These are phyloP conservation scores for Nephrotoma guestfalica DNA, from an alignment of 2,888 invertebrate species.

Conservation along the genomic window DNA sequence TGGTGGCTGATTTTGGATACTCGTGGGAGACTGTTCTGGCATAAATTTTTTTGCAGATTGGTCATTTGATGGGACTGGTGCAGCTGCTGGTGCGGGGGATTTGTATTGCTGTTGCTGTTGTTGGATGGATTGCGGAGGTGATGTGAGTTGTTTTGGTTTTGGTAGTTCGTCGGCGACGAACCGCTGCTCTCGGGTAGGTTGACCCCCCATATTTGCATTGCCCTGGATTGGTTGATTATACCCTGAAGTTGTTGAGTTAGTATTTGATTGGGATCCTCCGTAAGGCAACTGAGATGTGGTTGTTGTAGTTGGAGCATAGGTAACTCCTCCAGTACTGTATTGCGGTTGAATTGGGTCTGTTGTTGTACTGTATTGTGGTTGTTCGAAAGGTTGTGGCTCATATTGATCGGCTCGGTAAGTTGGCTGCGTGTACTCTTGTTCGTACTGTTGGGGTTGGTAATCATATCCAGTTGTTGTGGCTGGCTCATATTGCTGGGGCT, in stretches of 20 bases:
- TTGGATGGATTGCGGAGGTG: slow-evolving; percentile 12
- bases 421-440: slow-evolving; percentile 14
- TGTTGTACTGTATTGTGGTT: background rate
- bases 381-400: background rate
- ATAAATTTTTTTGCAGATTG: slow-evolving; percentile 13
- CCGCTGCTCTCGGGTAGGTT: slow-evolving; percentile 13
- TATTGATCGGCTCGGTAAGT: slow-evolving; percentile 18
- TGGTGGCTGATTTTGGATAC: background rate
- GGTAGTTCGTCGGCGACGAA: slow-evolving; percentile 9
- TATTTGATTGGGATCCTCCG: background rate
- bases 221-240: slow-evolving; percentile 25
- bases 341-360: background rate
- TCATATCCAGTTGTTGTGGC: slow-evolving; percentile 20
- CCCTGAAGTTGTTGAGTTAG: slow-evolving; percentile 1
- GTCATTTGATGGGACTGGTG: slow-evolving; percentile 14
- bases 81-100: slow-evolving; percentile 11
- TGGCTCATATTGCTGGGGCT: slow-evolving; percentile 19
- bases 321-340: slow-evolving; percentile 14
- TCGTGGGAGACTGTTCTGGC: slow-evolving; percentile 31
- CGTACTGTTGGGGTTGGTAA: slow-evolving; percentile 27
- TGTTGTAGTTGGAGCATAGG: slow-evolving; percentile 10
- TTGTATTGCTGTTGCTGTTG: slow-evolving; percentile 13
- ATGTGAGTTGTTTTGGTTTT: slow-evolving; percentile 10
- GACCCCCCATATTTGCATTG: slow-evolving; percentile 29
- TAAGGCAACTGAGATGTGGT: background rate